Percentiles rank a stretch among this genome's conserved stretches.
These are phyloP conservation scores for Malurus alboscapulatus DNA, from an alignment of 2,113 vertebrate species.

Conservation along the genomic window DNA sequence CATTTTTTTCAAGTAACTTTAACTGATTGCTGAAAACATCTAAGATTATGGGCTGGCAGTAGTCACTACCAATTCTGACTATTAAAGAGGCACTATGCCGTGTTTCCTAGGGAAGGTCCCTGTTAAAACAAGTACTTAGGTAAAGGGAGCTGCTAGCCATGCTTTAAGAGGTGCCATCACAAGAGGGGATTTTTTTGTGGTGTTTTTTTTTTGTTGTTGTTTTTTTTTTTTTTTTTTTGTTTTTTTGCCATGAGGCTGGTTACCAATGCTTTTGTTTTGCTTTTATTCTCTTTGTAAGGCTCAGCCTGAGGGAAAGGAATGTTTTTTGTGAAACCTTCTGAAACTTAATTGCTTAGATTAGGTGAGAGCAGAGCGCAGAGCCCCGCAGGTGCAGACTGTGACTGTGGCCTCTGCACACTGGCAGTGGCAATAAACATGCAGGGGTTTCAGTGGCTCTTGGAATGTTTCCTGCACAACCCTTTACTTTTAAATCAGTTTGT, in stretches of 20 bases:
- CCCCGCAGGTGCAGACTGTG: not conserved
- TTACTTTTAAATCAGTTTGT: not conserved
- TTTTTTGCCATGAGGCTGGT: not conserved
- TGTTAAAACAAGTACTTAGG: not conserved
- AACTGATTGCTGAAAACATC: slow-evolving; percentile 34
- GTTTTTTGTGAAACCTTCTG: not conserved
- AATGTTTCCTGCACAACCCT: not conserved
- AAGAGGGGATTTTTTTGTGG: not conserved
- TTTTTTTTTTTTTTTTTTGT: not conserved
- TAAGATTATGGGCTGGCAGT: slow-evolving; percentile 15
- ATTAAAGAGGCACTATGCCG: not conserved
- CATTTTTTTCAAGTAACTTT: slow-evolving; percentile 44
- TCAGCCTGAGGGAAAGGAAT: not conserved
- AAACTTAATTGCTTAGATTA: not conserved
- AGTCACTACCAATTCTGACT: not conserved
- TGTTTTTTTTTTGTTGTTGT: too few species aligned
- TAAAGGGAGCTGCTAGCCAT: not conserved
- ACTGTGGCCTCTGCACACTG: not conserved
- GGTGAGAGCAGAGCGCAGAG: not conserved
- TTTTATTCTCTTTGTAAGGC: not conserved
- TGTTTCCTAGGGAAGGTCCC: not conserved
- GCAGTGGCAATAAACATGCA: not conserved
- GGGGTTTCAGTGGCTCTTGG: not conserved
- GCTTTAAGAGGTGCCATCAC: not conserved
- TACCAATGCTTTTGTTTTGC: not conserved